A percentile compares a stretch with the other conserved stretches of the same genome.
Evolutionary conservation across 35 echinoderm and acorn worm species (phyloP).

Genomic region (Lytechinus variegatus): DNA sequence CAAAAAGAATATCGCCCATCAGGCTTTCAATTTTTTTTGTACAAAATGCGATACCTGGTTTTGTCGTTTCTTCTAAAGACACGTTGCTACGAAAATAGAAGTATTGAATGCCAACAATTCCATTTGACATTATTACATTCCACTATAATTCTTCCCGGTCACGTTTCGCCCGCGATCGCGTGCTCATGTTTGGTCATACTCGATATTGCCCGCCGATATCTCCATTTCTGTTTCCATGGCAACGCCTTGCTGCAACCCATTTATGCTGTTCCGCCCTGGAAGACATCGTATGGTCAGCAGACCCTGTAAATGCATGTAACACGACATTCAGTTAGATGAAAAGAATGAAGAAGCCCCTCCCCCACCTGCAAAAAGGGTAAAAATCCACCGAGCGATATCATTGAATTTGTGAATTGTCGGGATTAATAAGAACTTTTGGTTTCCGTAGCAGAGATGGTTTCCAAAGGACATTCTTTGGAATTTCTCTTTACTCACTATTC

Average conservation of each 20-base stretch:
- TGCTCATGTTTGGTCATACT: slow-evolving; percentile 10
- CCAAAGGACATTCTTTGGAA: too few species aligned
- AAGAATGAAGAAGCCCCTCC: not conserved
- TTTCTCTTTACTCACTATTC: too few species aligned
- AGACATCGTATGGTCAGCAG: not conserved
- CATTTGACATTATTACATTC: slow-evolving; percentile 13
- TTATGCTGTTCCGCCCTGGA: not conserved
- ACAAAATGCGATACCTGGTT: not conserved
- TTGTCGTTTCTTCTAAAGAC: not conserved
- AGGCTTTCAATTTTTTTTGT: not conserved
- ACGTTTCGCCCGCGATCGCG: not conserved
- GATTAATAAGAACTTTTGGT: too few species aligned
- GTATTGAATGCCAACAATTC: not conserved
- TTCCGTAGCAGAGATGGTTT: too few species aligned
- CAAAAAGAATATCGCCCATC: not conserved
- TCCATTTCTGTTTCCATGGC: not conserved
- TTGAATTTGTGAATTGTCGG: not conserved
- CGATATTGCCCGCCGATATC: slow-evolving; percentile 4
- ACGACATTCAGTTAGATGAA: not conserved
- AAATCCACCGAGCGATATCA: not conserved
- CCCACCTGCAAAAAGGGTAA: not conserved
- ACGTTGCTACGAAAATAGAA: slow-evolving; percentile 11
- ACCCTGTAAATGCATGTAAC: not conserved
- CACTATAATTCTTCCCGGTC: not conserved
- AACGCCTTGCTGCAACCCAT: not conserved